A percentile compares a stretch with the other conserved stretches of the same genome.
phyloP scores from a whole-genome alignment of 2,113 vertebrate genomes.

The Ivindomyrus marchei region DNA sequence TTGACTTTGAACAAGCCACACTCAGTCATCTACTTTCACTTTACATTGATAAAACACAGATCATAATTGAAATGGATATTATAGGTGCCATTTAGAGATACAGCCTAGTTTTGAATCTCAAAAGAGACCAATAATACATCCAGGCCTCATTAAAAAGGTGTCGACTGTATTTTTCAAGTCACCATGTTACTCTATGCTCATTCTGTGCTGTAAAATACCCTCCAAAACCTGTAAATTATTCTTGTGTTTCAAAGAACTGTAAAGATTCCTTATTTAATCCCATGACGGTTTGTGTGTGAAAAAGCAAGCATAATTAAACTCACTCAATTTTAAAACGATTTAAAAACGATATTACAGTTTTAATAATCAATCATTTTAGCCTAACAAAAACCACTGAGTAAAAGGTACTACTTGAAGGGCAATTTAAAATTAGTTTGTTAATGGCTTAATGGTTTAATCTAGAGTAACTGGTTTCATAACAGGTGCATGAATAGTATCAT shows the following conservation, averaged over 20 bases:
- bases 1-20: background rate
- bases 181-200: background rate
- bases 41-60: slow-evolving; percentile 22
- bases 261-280: background rate
- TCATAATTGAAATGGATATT: slow-evolving; percentile 32
- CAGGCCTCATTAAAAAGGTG: slow-evolving; percentile 35
- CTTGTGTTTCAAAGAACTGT: background rate
- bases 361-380: background rate
- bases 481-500: background rate
- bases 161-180: slow-evolving; percentile 22
- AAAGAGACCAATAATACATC: slow-evolving; percentile 23
- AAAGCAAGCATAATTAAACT: background rate
- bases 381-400: background rate
- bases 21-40: background rate
- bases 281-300: background rate
- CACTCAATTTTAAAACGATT: background rate
- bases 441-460: background rate
- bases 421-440: background rate
- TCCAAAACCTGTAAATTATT: background rate
- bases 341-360: background rate
- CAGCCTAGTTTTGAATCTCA: slow-evolving; percentile 37
- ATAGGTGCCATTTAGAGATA: slow-evolving; percentile 27
- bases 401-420: background rate
- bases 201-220: background rate
- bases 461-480: background rate